These are phyloP conservation scores for Leistus spinibarbis DNA, from an alignment of 2,888 invertebrate genomes.

Conservation along the genomic window DNA sequence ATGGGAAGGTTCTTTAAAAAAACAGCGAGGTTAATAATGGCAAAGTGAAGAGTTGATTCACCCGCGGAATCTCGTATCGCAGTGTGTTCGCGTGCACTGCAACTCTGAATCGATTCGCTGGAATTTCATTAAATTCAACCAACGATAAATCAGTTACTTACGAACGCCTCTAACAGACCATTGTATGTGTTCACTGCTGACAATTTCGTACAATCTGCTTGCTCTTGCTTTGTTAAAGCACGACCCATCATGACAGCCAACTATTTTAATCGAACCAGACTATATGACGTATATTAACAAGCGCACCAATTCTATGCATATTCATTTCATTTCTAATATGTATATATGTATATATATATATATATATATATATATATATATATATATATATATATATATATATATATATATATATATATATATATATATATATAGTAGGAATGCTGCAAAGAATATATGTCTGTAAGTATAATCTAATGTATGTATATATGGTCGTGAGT, in stretches of 20 bases:
- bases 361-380: too few relatives aligned
- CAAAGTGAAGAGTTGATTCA: not conserved
- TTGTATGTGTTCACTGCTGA: not conserved
- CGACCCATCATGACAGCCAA: not conserved
- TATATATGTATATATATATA: too few relatives aligned
- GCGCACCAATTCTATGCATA: not conserved
- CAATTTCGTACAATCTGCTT: not conserved
- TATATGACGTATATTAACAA: not conserved
- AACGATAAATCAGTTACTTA: slow-evolving; percentile 23
- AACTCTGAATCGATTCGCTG: slow-evolving; percentile 16
- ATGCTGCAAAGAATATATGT: not conserved
- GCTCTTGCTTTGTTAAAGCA: not conserved
- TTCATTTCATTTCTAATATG: too few relatives aligned
- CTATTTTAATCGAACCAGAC: not conserved
- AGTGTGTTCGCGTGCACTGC: not conserved
- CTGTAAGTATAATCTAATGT: not conserved
- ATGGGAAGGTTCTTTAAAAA: not conserved
- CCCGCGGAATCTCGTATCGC: not conserved
- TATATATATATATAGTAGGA: not conserved
- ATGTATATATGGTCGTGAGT: slow-evolving; percentile 2
- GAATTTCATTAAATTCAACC: slow-evolving; percentile 32
- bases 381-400: too few relatives aligned
- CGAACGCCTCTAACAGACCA: not conserved
- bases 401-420: too few relatives aligned
- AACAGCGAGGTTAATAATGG: not conserved